These are phyloP conservation scores for Oeneis ivallda DNA, from an alignment of 2,888 invertebrate species.

Conservation along the genomic window DNA sequence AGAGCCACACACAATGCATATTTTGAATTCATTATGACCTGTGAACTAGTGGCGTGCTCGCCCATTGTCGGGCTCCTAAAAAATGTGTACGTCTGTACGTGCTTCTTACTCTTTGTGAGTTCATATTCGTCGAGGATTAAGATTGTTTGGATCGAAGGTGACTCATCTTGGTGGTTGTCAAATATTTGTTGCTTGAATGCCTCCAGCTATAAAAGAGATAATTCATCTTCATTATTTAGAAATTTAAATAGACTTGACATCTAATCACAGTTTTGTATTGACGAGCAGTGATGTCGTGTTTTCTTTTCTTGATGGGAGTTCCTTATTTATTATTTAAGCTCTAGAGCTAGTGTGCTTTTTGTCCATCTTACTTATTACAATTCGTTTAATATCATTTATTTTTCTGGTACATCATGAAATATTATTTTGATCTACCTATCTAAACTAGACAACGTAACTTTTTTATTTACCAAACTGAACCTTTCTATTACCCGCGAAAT, in stretches of 20 bases:
- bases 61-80: conserved; percentile 51
- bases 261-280: conserved; percentile 25
- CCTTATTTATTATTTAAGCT: background rate
- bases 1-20: conserved; percentile 71
- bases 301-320: background rate
- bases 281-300: background rate
- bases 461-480: background rate
- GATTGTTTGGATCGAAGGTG: conserved; percentile 53
- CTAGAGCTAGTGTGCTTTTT: background rate
- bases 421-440: no score
- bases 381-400: no score
- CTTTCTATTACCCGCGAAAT: background rate
- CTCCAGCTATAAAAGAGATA: conserved; percentile 39
- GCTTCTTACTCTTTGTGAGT: conserved; percentile 54
- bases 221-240: conserved; percentile 35
- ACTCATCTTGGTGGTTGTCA: conserved; percentile 56
- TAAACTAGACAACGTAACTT: no score
- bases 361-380: no score
- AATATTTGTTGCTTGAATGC: conserved; percentile 52
- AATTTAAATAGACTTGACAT: conserved; percentile 33
- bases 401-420: no score
- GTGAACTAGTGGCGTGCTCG: conserved; percentile 60
- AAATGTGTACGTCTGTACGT: conserved; percentile 44
- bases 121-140: conserved; percentile 59
- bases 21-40: conserved; percentile 77